phyloP scores from a whole-genome alignment of 2,888 invertebrate genomes.

The Caenorhabditis macrosperma region DNA sequence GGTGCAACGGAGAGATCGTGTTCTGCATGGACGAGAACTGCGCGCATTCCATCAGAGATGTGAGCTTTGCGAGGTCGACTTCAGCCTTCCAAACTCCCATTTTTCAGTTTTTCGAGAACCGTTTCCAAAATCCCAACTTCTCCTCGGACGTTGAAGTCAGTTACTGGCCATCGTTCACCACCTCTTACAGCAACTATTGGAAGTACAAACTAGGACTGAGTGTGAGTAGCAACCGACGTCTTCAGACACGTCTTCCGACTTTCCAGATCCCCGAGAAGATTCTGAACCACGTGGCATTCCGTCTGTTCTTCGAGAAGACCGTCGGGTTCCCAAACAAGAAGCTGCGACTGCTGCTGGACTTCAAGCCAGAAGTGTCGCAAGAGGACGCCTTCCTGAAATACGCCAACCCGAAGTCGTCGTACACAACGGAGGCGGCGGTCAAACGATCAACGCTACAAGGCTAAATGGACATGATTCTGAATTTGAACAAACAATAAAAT shows the following conservation, averaged over 20 bases:
- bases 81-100: neutral
- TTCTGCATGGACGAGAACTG: slow-evolving; percentile 76
- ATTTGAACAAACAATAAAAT: slow-evolving; percentile 3
- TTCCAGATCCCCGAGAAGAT: slow-evolving; percentile 52
- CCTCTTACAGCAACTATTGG: slow-evolving; percentile 48
- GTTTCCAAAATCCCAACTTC: slow-evolving; percentile 37
- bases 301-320: slow-evolving; percentile 74
- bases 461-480: slow-evolving; percentile 10
- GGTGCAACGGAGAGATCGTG: slow-evolving; percentile 70
- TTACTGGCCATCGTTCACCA: slow-evolving; percentile 46
- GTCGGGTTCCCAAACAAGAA: slow-evolving; percentile 76
- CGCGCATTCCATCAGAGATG: slow-evolving; percentile 69
- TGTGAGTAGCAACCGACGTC: neutral
- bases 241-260: neutral
- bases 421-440: slow-evolving; percentile 2
- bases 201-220: slow-evolving; percentile 42
- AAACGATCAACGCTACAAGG: slow-evolving; percentile 46
- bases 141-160: slow-evolving; percentile 6
- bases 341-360: slow-evolving; percentile 68
- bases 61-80: slow-evolving; percentile 15
- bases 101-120: slow-evolving; percentile 60
- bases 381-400: slow-evolving; percentile 54
- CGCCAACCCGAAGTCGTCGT: slow-evolving; percentile 47
- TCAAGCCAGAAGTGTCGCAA: slow-evolving; percentile 60
- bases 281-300: slow-evolving; percentile 65